These are phyloP conservation scores for Rhegmatorhina hoffmannsi DNA, from an alignment of 2,113 vertebrate species.

Conservation along the genomic window DNA sequence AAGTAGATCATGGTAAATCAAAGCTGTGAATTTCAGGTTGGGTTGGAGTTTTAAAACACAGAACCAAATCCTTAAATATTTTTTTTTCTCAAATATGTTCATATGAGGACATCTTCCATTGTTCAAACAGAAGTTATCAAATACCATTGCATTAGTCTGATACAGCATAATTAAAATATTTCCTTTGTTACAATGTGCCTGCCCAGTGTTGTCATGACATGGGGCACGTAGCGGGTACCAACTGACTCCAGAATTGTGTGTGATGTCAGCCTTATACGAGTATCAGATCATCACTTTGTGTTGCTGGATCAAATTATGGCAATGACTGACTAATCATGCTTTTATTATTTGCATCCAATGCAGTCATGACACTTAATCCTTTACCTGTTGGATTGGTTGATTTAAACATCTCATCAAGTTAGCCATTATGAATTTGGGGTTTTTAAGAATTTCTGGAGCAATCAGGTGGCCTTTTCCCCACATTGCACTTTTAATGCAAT, in stretches of 20 bases:
- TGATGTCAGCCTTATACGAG: not conserved
- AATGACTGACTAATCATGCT: not conserved
- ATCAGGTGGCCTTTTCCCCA: not conserved
- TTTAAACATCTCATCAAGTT: not conserved
- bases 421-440: not conserved
- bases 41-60: not conserved
- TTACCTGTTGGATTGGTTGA: not conserved
- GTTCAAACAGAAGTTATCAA: not conserved
- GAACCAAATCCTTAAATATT: not conserved
- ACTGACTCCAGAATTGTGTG: not conserved
- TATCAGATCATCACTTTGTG: not conserved
- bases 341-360: not conserved
- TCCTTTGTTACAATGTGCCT: not conserved
- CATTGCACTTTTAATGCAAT: not conserved
- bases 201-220: not conserved
- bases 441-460: not conserved
- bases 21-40: not conserved
- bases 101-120: not conserved
- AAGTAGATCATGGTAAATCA: not conserved
- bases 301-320: not conserved
- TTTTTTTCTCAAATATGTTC: not conserved
- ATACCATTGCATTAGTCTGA: not conserved
- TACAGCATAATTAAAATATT: not conserved
- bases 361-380: not conserved
- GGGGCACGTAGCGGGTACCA: not conserved